Evolutionary conservation across 2,888 invertebrate genomes (phyloP).

Genomic region (Dysmachus trigonus): DNA sequence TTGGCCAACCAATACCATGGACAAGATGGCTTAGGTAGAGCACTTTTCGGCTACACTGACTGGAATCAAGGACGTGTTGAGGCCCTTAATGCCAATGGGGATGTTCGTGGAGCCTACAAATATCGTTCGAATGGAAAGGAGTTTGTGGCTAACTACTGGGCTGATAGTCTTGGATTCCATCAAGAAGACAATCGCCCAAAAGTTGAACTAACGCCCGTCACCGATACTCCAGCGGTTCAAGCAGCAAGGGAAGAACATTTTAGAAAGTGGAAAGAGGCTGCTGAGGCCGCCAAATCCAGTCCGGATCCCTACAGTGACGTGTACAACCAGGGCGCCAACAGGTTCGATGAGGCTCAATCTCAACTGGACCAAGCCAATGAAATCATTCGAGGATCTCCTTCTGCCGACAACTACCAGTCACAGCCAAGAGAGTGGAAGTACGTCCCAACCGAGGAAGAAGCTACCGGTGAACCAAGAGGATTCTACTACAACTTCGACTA

Average conservation of each 20-base stretch:
- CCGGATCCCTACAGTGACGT: conserved; percentile 63
- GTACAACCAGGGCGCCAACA: conserved; percentile 46
- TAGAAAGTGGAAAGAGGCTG: conserved; percentile 74
- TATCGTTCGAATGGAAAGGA: conserved; percentile 68
- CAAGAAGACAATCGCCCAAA: conserved; percentile 78
- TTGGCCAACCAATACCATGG: conserved; percentile 77
- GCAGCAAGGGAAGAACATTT: conserved; percentile 76
- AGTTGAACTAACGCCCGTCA: conserved; percentile 70
- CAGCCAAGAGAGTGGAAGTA: conserved; percentile 57
- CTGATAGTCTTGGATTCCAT: conserved; percentile 80
- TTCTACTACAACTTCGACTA: conserved; percentile 79
- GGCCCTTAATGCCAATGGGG: conserved; percentile 73
- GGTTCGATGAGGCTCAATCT: conserved; percentile 47
- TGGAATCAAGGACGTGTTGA: conserved; percentile 80
- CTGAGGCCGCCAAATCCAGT: conserved; percentile 66
- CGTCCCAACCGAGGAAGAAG: conserved; percentile 62
- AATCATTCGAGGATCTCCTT: conserved; percentile 35
- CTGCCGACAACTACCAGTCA: neutral
- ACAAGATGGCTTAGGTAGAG: conserved; percentile 76
- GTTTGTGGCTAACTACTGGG: conserved; percentile 71
- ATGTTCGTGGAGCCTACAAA: conserved; percentile 76
- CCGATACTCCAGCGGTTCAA: conserved; percentile 76
- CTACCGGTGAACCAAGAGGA: conserved; percentile 71
- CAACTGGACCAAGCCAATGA: conserved; percentile 42
- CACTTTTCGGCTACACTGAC: conserved; percentile 76